These are phyloP conservation scores for Tenebrio molitor DNA, from an alignment of 1,140 invertebrate species.

Conservation along the genomic window DNA sequence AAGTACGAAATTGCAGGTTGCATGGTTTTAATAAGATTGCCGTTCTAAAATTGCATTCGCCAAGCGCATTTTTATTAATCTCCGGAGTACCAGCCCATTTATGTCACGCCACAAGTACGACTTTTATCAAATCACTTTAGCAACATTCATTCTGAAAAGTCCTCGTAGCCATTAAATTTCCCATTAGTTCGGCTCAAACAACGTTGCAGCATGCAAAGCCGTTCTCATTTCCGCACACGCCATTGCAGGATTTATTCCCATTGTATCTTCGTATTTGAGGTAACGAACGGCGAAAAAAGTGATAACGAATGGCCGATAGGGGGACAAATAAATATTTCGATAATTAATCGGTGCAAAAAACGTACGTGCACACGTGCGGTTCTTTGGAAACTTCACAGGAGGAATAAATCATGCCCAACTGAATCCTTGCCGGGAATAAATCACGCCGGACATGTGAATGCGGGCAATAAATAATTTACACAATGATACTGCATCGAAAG, in stretches of 20 bases:
- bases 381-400: conserved; percentile 24
- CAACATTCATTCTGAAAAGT: conserved; percentile 20
- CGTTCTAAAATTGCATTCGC: background rate
- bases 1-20: background rate
- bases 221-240: conserved; percentile 29
- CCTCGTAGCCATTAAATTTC: conserved; percentile 29
- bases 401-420: conserved; percentile 19
- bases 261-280: background rate
- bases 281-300: background rate
- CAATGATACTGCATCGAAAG: conserved; percentile 46
- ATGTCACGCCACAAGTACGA: conserved; percentile 18
- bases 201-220: conserved; percentile 25
- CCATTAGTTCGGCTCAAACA: conserved; percentile 29
- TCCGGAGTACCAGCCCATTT: conserved; percentile 6
- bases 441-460: conserved; percentile 40
- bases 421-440: conserved; percentile 34
- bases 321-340: conserved; percentile 15
- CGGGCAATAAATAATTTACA: conserved; percentile 48
- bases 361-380: background rate
- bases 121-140: conserved; percentile 35
- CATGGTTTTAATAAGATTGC: background rate
- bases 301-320: conserved; percentile 8
- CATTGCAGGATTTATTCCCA: conserved; percentile 26
- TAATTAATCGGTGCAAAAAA: conserved; percentile 29
- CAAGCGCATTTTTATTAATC: background rate